phyloP scores from a whole-genome alignment of 2,797 vertebrate genomes.

The Buphagus erythrorhynchus region DNA sequence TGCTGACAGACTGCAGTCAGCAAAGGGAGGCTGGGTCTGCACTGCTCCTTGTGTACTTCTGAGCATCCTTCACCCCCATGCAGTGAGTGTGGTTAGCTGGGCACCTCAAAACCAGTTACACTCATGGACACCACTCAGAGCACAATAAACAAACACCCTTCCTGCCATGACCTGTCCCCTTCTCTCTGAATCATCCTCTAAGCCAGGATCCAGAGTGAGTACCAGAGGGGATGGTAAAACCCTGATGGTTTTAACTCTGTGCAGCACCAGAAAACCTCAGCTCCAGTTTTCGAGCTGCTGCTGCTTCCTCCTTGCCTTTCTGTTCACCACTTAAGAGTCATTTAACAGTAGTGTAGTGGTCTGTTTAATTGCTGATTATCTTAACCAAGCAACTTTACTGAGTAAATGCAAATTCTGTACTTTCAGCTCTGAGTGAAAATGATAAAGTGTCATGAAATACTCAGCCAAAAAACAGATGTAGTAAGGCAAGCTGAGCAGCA shows the following conservation, averaged over 20 bases:
- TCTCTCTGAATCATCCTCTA: background rate
- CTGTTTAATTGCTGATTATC: background rate
- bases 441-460: conserved; percentile 12
- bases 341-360: background rate
- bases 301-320: background rate
- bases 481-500: conserved; percentile 34
- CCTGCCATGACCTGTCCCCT: background rate
- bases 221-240: rapidly evolving
- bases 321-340: background rate
- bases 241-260: background rate
- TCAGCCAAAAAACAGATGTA: conserved; percentile 24
- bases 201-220: background rate
- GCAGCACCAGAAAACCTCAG: background rate
- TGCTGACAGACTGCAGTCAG: background rate
- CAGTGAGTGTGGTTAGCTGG: too few relatives aligned
- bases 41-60: background rate
- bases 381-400: background rate
- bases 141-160: background rate
- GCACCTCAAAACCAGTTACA: background rate
- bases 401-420: background rate
- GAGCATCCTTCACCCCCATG: background rate
- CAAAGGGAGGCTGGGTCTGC: background rate
- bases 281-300: background rate
- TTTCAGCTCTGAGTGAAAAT: background rate
- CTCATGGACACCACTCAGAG: background rate